Evolutionary conservation across 2,113 vertebrate genomes (phyloP).

Genomic region (Engraulis encrasicolus): DNA sequence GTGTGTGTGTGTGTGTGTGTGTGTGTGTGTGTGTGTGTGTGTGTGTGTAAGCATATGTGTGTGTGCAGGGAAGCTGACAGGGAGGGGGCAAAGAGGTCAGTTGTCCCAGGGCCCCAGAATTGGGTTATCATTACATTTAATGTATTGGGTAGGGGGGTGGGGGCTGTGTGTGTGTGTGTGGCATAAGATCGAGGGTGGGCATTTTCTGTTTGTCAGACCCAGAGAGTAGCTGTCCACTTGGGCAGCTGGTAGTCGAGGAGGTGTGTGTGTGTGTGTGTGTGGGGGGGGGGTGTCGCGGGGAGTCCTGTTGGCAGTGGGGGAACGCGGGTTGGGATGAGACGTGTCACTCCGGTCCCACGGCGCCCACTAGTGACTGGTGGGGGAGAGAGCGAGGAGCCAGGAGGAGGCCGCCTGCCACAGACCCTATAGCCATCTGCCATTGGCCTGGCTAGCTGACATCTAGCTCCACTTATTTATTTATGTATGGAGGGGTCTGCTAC

Average conservation of each 20-base stretch:
- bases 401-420: neutral
- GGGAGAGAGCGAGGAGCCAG: neutral
- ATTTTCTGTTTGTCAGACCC: neutral
- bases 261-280: no score
- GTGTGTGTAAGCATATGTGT: no score
- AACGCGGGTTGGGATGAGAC: neutral
- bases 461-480: neutral
- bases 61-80: no score
- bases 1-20: constrained; percentile 5
- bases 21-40: neutral
- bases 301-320: neutral
- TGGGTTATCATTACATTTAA: no score
- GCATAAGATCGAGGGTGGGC: neutral
- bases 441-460: neutral
- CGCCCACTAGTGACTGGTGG: neutral
- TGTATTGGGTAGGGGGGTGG: no score
- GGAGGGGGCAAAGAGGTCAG: no score
- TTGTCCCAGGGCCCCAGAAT: no score
- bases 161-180: no score
- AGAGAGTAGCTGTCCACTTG: constrained; percentile 1
- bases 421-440: neutral
- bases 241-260: neutral
- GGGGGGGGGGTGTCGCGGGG: no score
- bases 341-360: neutral
- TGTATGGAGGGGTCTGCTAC: neutral